A percentile compares a stretch with the other conserved stretches of the same genome.
Evolutionary conservation across 2,113 vertebrate genomes (phyloP).

Genomic region (Bos taurus): ARS-UCD2.0 NC_037351.1:57154501-57155000

Average conservation of each 20-base stretch:
- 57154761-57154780: background rate
- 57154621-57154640: background rate
- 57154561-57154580: background rate
- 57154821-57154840: background rate
- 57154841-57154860: background rate
- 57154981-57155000: background rate
- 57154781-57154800: background rate
- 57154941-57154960: background rate
- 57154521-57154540: background rate
- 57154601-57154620: background rate
- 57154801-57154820: background rate
- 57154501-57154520: background rate
- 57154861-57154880: background rate
- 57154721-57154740: background rate
- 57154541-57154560: background rate
- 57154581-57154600: background rate
- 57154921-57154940: background rate
- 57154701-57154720: background rate
- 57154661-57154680: rapidly evolving
- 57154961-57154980: background rate
- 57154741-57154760: background rate
- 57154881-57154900: background rate
- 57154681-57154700: background rate
- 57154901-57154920: background rate
- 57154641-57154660: background rate